phyloP scores from a whole-genome alignment of 1,140 invertebrate species.

The Pinna nobilis region DNA sequence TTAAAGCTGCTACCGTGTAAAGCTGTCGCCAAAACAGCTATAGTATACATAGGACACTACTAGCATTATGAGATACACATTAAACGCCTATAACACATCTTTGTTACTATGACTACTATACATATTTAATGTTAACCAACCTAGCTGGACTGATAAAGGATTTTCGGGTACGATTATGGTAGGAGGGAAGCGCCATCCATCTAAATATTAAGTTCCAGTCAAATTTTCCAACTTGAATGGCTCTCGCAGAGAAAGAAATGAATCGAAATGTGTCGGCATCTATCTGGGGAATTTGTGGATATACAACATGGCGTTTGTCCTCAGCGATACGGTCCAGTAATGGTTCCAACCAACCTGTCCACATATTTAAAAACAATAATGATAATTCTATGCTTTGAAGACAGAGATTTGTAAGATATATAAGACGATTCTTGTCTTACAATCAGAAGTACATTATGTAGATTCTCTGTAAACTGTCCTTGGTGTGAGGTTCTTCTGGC shows the following conservation, averaged over 20 bases:
- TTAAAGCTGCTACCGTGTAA: too few relatives aligned
- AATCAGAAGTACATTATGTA: too few relatives aligned
- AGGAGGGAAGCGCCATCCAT: constrained; percentile 92
- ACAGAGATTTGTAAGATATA: too few relatives aligned
- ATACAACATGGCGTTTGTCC: constrained; percentile 88
- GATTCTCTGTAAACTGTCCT: too few relatives aligned
- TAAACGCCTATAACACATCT: too few relatives aligned
- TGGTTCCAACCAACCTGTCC: constrained; percentile 93
- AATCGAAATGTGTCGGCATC: constrained; percentile 88
- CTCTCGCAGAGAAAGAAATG: constrained; percentile 27
- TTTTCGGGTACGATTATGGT: constrained; percentile 54
- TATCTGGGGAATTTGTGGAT: constrained; percentile 95
- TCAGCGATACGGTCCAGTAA: constrained; percentile 82
- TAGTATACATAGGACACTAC: too few relatives aligned
- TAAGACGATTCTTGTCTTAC: too few relatives aligned
- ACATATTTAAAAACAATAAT: neutral
- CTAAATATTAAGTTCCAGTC: constrained; percentile 93
- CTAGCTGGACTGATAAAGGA: constrained; percentile 17
- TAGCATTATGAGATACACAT: too few relatives aligned
- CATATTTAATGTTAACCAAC: constrained; percentile 21
- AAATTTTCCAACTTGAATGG: constrained; percentile 87
- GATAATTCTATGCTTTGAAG: neutral
- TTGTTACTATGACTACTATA: neutral
- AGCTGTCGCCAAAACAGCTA: too few relatives aligned
- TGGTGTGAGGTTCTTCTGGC: too few relatives aligned